phyloP scores from a whole-genome alignment of 1,140 invertebrate genomes.

The Drosophila tsacasi region DNA sequence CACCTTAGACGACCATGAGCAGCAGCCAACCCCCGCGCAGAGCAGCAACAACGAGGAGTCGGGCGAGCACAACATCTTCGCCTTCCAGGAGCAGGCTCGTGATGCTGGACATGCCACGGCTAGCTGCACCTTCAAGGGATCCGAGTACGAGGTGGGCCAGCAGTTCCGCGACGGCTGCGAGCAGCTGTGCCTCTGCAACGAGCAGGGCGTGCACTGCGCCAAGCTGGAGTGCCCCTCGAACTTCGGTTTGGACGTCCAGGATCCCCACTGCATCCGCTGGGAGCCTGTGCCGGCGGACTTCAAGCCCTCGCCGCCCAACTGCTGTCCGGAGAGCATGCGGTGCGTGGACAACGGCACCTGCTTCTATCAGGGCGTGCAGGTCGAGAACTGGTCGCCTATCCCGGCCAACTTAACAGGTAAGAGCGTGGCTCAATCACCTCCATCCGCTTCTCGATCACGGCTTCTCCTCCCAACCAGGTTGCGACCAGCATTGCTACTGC shows the following conservation, averaged over 20 bases:
- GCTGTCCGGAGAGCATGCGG: constrained; percentile 91
- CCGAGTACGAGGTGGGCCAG: constrained; percentile 85
- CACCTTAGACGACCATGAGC: constrained; percentile 90
- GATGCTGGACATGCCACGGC: constrained; percentile 54
- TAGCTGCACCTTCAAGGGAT: constrained; percentile 70
- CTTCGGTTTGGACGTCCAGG: constrained; percentile 92
- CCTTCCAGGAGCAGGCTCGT: constrained; percentile 68
- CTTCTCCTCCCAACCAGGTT: constrained; percentile 87
- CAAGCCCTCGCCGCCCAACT: constrained; percentile 90
- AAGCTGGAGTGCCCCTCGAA: constrained; percentile 93
- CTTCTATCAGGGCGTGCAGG: constrained; percentile 88
- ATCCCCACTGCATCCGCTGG: constrained; percentile 94
- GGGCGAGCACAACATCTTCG: constrained; percentile 51
- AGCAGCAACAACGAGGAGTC: constrained; percentile 63
- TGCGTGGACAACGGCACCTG: constrained; percentile 93
- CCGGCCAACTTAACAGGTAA: constrained; percentile 87
- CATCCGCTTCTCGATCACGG: constrained; percentile 19
- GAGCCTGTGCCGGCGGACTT: constrained; percentile 91
- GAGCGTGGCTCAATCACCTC: constrained; percentile 16
- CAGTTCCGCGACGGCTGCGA: constrained; percentile 93
- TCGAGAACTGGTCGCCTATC: constrained; percentile 90
- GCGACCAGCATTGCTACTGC: constrained; percentile 94
- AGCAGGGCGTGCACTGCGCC: constrained; percentile 89
- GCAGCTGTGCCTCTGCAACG: constrained; percentile 89
- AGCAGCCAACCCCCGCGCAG: constrained; percentile 56